Conservation (phyloP, 1,140 invertebrate genomes). For the Tetranychus cinnabarinus region DNA sequence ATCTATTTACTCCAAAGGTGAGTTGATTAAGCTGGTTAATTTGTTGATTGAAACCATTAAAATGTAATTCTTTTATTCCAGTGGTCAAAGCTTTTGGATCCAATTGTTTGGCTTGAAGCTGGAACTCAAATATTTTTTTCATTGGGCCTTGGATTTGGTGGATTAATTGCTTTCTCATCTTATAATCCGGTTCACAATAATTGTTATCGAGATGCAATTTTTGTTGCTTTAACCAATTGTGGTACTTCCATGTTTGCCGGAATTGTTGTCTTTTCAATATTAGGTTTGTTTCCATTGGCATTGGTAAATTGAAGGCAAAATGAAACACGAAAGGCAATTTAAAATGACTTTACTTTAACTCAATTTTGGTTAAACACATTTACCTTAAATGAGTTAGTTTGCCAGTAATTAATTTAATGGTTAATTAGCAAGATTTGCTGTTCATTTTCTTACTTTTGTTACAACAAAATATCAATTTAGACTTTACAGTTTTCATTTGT, state of each 20-base stretch:
- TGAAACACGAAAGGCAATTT: too few species aligned
- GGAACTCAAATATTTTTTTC: constrained; percentile 68
- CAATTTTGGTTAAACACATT: too few species aligned
- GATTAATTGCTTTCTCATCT: constrained; percentile 62
- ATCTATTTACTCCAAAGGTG: constrained; percentile 12
- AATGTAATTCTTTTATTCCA: constrained; percentile 10
- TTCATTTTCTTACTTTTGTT: too few species aligned
- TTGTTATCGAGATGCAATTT: constrained; percentile 29
- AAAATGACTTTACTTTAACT: too few species aligned
- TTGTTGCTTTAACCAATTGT: constrained; percentile 41
- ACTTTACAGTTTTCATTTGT: too few species aligned
- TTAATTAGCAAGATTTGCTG: too few species aligned
- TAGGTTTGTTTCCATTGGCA: constrained; percentile 29
- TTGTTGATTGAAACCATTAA: not conserved
- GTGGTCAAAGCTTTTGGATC: constrained; percentile 21
- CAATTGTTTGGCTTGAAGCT: constrained; percentile 71
- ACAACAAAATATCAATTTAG: too few species aligned
- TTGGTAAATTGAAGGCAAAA: too few species aligned
- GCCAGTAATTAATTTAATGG: too few species aligned
- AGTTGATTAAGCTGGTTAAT: too few species aligned
- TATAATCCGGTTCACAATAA: constrained; percentile 70
- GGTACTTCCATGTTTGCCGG: constrained; percentile 75
- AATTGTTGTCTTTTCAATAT: constrained; percentile 75
- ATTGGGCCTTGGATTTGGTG: constrained; percentile 70
- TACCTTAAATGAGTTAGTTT: too few species aligned